A percentile compares a stretch with the other conserved stretches of the same genome.
phyloP scores from a whole-genome alignment of 2,797 vertebrate species.

The Falco berigora region DNA sequence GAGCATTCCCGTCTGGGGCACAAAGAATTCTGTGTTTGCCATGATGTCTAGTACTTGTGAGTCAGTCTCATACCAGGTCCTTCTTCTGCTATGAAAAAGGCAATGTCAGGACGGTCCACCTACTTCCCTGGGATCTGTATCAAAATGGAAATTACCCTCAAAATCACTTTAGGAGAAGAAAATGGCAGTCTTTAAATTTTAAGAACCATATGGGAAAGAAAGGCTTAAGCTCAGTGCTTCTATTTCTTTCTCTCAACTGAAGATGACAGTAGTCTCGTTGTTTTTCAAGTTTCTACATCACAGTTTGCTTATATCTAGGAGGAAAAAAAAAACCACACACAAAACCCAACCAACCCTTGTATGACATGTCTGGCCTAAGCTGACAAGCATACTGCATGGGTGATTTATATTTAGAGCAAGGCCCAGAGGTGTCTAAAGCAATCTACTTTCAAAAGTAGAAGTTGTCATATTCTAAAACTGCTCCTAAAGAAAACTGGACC shows the following conservation, averaged over 20 bases:
- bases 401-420: conserved; percentile 33
- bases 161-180: not conserved
- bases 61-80: not conserved
- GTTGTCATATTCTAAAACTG: not conserved
- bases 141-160: not conserved
- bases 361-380: not conserved
- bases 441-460: conserved; percentile 6
- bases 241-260: not conserved
- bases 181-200: not conserved
- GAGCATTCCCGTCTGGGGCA: not conserved
- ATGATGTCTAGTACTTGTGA: not conserved
- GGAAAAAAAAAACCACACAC: not conserved
- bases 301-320: not conserved
- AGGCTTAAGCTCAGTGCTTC: not conserved
- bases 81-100: not conserved
- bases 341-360: not conserved
- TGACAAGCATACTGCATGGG: conserved; percentile 1
- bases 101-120: not conserved
- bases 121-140: not conserved
- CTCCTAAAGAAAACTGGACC: not conserved
- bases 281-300: not conserved
- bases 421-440: conserved; percentile 5
- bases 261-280: not conserved
- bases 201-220: not conserved
- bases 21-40: not conserved